Percentiles rank a stretch among this genome's conserved stretches.
Evolutionary conservation across 1,140 invertebrate genomes (phyloP).

Genomic region (Cherax quadricarinatus): DNA sequence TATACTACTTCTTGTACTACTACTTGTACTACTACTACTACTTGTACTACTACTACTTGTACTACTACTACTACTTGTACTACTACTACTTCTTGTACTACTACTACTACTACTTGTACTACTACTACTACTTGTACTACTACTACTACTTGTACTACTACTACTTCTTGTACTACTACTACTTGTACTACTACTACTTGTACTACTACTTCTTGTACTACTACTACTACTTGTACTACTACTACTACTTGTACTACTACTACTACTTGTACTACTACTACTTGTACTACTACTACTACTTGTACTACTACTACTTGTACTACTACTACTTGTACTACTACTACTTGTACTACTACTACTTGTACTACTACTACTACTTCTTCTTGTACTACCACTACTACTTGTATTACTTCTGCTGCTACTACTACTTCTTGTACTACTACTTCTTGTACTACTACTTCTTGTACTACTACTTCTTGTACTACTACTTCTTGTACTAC

Average conservation of each 20-base stretch:
- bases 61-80: too few species aligned
- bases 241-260: not conserved
- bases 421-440: not conserved
- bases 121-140: too few species aligned
- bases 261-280: constrained; percentile 2
- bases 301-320: not conserved
- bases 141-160: too few species aligned
- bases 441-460: not conserved
- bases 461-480: too few species aligned
- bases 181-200: not conserved
- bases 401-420: constrained; percentile 1
- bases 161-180: not conserved
- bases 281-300: constrained; percentile 2
- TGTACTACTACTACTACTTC: not conserved
- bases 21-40: too few species aligned
- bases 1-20: too few species aligned
- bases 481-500: too few species aligned
- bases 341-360: constrained; percentile 1
- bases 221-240: not conserved
- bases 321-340: constrained; percentile 1
- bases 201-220: not conserved
- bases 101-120: too few species aligned
- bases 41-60: too few species aligned
- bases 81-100: too few species aligned
- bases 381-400: too few species aligned